Base-by-base conservation (phyloP, 2,797 vertebrate genomes). In the Pseudotriccus pelzelni region DNA sequence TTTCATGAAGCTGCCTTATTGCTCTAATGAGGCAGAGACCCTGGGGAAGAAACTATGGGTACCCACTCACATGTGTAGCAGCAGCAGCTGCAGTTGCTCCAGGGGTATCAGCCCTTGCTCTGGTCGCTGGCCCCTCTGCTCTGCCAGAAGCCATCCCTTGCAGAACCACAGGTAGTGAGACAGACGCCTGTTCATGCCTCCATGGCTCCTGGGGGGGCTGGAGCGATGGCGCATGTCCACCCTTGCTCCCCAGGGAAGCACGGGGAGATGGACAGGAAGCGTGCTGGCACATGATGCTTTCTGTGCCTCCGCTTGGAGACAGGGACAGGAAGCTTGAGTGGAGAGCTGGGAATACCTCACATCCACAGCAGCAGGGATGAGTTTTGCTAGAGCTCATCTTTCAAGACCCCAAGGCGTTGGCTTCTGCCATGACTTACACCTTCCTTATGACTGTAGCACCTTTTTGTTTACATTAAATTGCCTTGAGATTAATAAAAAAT, bases 101-200 rank as follows among this genome's bases (percentile, higher is more conserved):
- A 63, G 73, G 34, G 13, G 12, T 27, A 72, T 24, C 25, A 53
- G 53, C 58, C 25, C 34, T 56, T 56, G 8, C 23, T 80, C 52
- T 34, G 34, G 28, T 12, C 1, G 0, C 43, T 6, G 10, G 17
- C 13, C 17, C 4, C 2, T 74, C 41, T 83, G 36, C 20, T 63
- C 49, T 77, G 16, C 73, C 64, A 34, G 12, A 74, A n/a, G 41
- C 73, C 39, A 41, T 24, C 12, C 4, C 28, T 56, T 52, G 41
- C 36, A 67, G 49, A 19, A 77, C 32, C 25, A 87, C 56, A 77
- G 37, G 32, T 4, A 52, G 32, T 11, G 10, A 17, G 60, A 25
- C 32, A 80, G 59, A 69, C 0, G 0, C 11, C 43, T 74, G 14
- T 21, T 62, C 0, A 0, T 43, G 36, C 1, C 4, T 60, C 53